Percentiles rank a stretch among this genome's conserved stretches.
Conservation (phyloP, 2,888 invertebrate genomes). For the Nemoura dubitans region DNA sequence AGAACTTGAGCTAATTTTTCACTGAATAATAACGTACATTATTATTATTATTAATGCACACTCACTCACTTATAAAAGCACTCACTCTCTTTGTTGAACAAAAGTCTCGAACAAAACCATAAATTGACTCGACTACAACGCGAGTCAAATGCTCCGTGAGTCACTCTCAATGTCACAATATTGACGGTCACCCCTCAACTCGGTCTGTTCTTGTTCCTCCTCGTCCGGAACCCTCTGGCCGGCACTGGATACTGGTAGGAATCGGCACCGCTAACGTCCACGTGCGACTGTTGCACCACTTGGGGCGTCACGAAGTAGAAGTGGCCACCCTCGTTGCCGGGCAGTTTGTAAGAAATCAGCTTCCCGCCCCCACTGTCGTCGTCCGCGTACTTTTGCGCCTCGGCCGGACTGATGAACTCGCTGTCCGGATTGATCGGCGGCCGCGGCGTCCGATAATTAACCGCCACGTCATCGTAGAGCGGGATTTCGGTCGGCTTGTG, state of each 20-base stretch:
- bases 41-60: background rate
- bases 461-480: constrained; percentile 72
- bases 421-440: constrained; percentile 76
- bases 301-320: constrained; percentile 82
- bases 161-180: too few relatives aligned
- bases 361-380: constrained; percentile 61
- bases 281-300: constrained; percentile 60
- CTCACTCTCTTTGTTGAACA: background rate
- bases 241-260: constrained; percentile 41
- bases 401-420: constrained; percentile 67
- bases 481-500: constrained; percentile 57
- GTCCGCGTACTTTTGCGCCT: constrained; percentile 52
- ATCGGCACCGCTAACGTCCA: constrained; percentile 55
- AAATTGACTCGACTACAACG: background rate
- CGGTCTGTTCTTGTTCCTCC: constrained; percentile 24
- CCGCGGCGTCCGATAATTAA: constrained; percentile 75
- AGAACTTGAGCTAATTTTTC: constrained; percentile 12
- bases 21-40: background rate
- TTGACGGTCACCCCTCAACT: background rate
- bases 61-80: background rate
- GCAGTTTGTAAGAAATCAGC: constrained; percentile 76
- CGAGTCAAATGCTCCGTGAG: background rate
- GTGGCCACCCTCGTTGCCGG: constrained; percentile 76
- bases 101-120: constrained; percentile 1
- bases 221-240: constrained; percentile 19